These are phyloP conservation scores for Rafetus swinhoei DNA, from an alignment of 2,113 vertebrate species.

Conservation along the genomic window DNA sequence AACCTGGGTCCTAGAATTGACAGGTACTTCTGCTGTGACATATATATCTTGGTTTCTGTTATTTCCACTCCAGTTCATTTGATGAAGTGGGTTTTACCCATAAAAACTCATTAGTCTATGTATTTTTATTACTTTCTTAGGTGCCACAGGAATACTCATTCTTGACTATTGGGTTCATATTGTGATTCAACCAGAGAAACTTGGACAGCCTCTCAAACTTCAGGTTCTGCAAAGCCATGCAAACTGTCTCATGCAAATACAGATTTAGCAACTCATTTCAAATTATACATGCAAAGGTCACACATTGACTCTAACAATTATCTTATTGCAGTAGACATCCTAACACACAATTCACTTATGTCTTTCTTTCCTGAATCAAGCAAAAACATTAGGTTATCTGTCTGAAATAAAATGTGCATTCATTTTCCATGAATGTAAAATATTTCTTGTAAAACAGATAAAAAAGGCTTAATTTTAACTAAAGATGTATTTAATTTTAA, in stretches of 20 bases:
- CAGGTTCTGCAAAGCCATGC: not conserved
- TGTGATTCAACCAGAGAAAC: accelerated
- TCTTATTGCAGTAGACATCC: not conserved
- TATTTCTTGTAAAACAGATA: not conserved
- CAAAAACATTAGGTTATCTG: not conserved
- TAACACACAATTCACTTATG: not conserved
- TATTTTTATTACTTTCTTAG: too few relatives aligned
- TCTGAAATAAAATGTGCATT: not conserved
- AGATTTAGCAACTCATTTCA: not conserved
- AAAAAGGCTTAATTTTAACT: not conserved
- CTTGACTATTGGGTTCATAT: accelerated
- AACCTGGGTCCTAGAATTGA: too few relatives aligned
- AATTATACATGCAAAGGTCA: not conserved
- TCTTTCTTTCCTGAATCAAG: not conserved
- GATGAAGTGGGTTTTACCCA: too few relatives aligned
- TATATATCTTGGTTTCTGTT: too few relatives aligned
- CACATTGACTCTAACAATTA: not conserved
- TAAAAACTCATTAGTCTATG: too few relatives aligned
- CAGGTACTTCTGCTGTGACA: too few relatives aligned
- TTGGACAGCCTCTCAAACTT: accelerated
- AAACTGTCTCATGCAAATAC: accelerated
- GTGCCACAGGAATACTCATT: too few relatives aligned
- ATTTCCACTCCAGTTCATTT: too few relatives aligned
- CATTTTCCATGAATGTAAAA: not conserved
- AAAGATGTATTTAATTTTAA: too few relatives aligned